These are phyloP conservation scores for Meiosimyza platycephala DNA, from an alignment of 2,888 invertebrate species.

Conservation along the genomic window DNA sequence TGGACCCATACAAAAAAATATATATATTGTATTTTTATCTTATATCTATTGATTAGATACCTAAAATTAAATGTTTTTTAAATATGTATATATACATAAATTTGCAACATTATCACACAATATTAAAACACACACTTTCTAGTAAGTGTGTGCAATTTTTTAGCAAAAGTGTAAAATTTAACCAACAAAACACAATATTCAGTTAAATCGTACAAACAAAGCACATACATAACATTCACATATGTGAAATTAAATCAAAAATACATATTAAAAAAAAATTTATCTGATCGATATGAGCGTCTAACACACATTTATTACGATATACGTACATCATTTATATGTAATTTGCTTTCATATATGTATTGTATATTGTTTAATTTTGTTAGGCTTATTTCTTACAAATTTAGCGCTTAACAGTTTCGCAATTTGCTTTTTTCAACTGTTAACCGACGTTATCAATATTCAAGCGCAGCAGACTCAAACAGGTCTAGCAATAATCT, in stretches of 20 bases:
- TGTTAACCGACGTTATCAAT: neutral
- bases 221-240: neutral
- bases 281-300: slow-evolving; percentile 33
- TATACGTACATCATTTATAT: neutral
- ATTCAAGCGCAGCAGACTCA: neutral
- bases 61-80: slow-evolving; percentile 4
- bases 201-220: neutral
- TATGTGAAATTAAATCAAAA: neutral
- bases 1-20: slow-evolving; percentile 10
- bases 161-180: neutral
- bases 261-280: neutral
- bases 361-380: neutral
- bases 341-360: neutral
- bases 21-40: neutral
- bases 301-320: slow-evolving; percentile 1
- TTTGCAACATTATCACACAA: slow-evolving; percentile 3
- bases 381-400: neutral
- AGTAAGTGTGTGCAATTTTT: neutral
- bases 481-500: neutral
- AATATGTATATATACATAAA: neutral
- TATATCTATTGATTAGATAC: neutral
- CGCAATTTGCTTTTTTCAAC: neutral
- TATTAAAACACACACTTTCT: neutral
- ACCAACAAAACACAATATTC: neutral
- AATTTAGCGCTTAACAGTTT: neutral